phyloP scores from a whole-genome alignment of 2,797 vertebrate species.

The Champsocephalus esox region DNA sequence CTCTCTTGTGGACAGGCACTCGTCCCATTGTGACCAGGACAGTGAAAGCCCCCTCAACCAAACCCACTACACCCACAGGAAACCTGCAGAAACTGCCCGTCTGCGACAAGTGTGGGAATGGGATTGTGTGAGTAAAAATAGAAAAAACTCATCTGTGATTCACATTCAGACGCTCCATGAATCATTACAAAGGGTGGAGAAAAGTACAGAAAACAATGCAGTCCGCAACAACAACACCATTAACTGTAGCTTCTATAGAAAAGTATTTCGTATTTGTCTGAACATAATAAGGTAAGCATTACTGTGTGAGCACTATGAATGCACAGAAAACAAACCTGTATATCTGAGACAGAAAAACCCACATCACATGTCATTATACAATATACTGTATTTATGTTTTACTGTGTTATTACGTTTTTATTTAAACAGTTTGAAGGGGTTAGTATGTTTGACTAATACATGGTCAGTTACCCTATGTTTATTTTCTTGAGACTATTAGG shows the following conservation, averaged over 20 bases:
- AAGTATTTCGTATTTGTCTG: neutral
- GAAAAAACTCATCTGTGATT: conserved; percentile 45
- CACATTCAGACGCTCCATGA: conserved; percentile 17
- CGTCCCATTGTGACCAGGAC: conserved; percentile 90
- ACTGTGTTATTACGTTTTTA: neutral
- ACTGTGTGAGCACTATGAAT: too few species aligned
- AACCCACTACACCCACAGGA: conserved; percentile 82
- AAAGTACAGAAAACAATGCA: neutral
- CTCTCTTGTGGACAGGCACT: conserved; percentile 81
- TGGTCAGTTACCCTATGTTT: neutral
- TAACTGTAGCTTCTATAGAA: neutral
- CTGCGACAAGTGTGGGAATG: conserved; percentile 96
- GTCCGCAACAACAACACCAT: neutral
- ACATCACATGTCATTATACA: neutral
- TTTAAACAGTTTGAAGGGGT: neutral
- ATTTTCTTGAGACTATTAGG: too few species aligned
- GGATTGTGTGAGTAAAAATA: conserved; percentile 92
- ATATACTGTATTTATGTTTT: neutral
- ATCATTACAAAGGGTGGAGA: conserved; percentile 2
- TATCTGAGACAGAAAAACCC: too few species aligned
- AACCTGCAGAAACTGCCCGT: conserved; percentile 93
- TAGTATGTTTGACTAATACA: neutral
- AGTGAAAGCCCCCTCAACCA: conserved; percentile 92
- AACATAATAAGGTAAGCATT: neutral
- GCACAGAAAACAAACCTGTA: too few species aligned